Percentiles rank a stretch among this genome's conserved stretches.
Conservation (phyloP, 2,797 vertebrate genomes). For the Peromyscus nudipes region DNA sequence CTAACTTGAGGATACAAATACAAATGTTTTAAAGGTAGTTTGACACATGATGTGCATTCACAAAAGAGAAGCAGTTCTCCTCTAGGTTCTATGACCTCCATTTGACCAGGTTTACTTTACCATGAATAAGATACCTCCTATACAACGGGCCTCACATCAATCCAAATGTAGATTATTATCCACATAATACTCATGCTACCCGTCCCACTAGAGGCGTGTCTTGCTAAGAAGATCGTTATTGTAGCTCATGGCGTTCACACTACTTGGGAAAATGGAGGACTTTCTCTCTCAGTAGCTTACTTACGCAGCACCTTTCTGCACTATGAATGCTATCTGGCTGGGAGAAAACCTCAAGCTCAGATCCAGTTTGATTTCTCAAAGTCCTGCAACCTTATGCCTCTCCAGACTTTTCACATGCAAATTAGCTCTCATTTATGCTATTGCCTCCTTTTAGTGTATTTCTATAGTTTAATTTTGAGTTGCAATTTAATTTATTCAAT, state of each 20-base stretch:
- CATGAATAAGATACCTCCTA: not conserved
- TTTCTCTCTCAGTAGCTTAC: not conserved
- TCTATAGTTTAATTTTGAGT: conserved; percentile 43
- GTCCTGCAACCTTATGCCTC: not conserved
- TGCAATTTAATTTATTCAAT: conserved; percentile 43
- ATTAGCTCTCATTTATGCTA: not conserved
- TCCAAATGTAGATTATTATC: too few species aligned
- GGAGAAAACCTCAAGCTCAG: not conserved
- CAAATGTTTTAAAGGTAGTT: not conserved
- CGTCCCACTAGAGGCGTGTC: not conserved
- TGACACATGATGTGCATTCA: not conserved
- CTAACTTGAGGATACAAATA: not conserved
- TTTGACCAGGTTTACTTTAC: not conserved
- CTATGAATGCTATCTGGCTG: not conserved
- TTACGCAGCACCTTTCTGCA: not conserved
- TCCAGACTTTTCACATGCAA: not conserved
- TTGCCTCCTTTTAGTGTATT: not conserved
- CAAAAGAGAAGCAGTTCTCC: not conserved
- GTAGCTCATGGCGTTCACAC: not conserved
- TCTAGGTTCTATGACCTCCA: too few species aligned
- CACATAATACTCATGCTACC: not conserved
- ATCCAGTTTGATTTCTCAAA: not conserved
- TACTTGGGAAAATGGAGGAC: not conserved
- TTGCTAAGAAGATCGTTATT: not conserved
- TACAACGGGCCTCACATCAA: not conserved